Evolutionary conservation across 2,113 vertebrate species (phyloP), one percentile per base, ranked within the genome.

Genomic region (Vulpes ferrilata): DNA sequence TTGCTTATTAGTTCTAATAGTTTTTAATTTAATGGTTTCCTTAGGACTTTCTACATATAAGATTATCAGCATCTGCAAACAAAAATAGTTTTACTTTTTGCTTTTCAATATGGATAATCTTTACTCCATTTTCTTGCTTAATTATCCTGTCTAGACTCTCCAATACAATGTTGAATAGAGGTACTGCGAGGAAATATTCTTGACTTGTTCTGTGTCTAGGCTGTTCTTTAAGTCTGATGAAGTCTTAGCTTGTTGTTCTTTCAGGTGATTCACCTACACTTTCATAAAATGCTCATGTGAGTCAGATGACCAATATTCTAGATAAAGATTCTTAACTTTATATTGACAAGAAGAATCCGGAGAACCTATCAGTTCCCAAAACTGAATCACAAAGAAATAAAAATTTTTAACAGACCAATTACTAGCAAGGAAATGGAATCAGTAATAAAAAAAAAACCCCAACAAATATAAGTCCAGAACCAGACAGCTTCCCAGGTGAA

Each of bases 211-310:
- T 88, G 38, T 11, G 83, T 86, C 55, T 94, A 43, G 65, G 62
- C 3, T 74, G 10, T 62, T 89, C 5, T 92, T 88, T 84, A 95
- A 88, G 43, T n/a, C 62, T 95, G 48, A 12, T 51, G 20, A 86
- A 87, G 9, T 95, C 10, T n/a, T 16, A 88, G n/a, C 32, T 80
- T 25, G 64, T 85, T 96, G 27, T 90, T 60, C 60, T 87, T 51
- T 89, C 15, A 76, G 62, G 16, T 76, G 48, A 57, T 64, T 27
- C 53, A 91, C 25, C 25, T 30, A 69, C 15, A 91, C 23, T 19
- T 43, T 64, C 20, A 89, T 57, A 22, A 95, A 96, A 95, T 85
- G 13, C 23, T 95, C 35, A 65, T 84, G 64, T 93, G 71, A 83
- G 19, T 91, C 30, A 91, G 51, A 59, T 80, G 16, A 81, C n/a